These are phyloP conservation scores for Dorcus hopei DNA, from an alignment of 2,888 invertebrate genomes.

Conservation along the genomic window DNA sequence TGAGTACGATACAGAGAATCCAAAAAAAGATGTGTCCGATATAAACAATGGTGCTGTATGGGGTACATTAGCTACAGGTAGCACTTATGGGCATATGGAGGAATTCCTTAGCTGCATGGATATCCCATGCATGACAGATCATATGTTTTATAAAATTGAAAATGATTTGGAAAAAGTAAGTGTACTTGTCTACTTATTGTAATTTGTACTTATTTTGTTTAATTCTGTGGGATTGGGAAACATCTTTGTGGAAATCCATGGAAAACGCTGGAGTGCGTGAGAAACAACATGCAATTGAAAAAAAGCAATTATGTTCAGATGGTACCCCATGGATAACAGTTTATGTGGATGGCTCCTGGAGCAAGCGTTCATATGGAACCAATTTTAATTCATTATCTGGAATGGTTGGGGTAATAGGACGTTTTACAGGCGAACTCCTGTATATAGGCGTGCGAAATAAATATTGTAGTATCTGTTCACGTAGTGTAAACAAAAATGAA, in stretches of 20 bases:
- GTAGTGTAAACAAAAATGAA: constrained; percentile 16
- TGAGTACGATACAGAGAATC: too few relatives aligned
- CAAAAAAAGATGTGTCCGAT: neutral
- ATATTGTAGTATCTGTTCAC: constrained; percentile 27
- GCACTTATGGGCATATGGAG: neutral
- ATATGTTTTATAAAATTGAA: neutral
- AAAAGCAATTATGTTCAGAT: constrained; percentile 1
- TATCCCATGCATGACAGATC: neutral
- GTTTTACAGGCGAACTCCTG: constrained; percentile 14
- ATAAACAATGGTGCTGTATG: neutral
- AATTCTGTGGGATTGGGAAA: neutral
- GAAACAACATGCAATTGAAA: constrained; percentile 4
- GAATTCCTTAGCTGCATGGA: neutral
- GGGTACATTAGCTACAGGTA: neutral
- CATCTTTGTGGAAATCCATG: neutral
- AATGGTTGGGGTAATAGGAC: neutral
- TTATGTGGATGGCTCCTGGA: constrained; percentile 15
- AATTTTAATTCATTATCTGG: constrained; percentile 7
- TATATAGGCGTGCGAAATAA: constrained; percentile 1
- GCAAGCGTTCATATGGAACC: constrained; percentile 16
- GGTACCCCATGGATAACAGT: constrained; percentile 10
- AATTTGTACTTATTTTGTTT: neutral
- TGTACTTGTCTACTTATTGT: neutral
- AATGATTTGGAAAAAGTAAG: neutral
- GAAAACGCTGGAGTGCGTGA: constrained; percentile 8